Evolutionary conservation across 2,888 invertebrate species (phyloP), one percentile per base, ranked within the genome.

Genomic region (Synanthedon myopaeformis): DNA sequence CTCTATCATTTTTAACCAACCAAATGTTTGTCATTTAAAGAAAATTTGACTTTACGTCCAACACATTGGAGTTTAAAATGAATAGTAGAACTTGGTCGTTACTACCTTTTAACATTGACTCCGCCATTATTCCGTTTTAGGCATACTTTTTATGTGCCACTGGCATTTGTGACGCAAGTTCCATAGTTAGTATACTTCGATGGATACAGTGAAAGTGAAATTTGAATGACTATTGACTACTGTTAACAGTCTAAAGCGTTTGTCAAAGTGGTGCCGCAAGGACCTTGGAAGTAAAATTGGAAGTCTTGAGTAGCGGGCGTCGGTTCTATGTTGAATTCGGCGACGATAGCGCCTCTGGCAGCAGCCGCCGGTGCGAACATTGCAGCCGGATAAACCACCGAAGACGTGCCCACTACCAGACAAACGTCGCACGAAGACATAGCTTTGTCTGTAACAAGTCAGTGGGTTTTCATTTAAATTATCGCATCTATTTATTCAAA

Each of bases 341-440:
- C 86, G 1, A 86, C 84, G 0, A 73, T 61, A 0, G 84, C 90
- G 1, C 94, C 94, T 55, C 93, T 86, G 0, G 86, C 80, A 0
- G 94, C 93, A 0, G 94, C 93, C 63, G 89, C 84, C 0, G 95
- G 95, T 0, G 95, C 96, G 82, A 95, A 96, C 92, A 93, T 92
- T 4, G 95, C 94, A 0, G 96, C 96, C 0, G 96, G 96, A 74
- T 95, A 95, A 2, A 96, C 95, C 0, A 94, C 90, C 0, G 95
- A 94, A 0, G 96, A 96, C 12, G 96, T 96, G 4, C 96, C 96
- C 51, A 96, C 92, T 13, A 96, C 92, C 45, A 96, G 76, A 68
- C 94, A 95, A 2, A 94, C 79, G 66, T 96, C 95, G 74, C 95
- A 96, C 0, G 76, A 75, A 49, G 90, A 85, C 66, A 96, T 87